Evolutionary conservation across 2,888 invertebrate species (phyloP), one percentile per base, ranked within the genome.

Genomic region (Limenitis camilla): DNA sequence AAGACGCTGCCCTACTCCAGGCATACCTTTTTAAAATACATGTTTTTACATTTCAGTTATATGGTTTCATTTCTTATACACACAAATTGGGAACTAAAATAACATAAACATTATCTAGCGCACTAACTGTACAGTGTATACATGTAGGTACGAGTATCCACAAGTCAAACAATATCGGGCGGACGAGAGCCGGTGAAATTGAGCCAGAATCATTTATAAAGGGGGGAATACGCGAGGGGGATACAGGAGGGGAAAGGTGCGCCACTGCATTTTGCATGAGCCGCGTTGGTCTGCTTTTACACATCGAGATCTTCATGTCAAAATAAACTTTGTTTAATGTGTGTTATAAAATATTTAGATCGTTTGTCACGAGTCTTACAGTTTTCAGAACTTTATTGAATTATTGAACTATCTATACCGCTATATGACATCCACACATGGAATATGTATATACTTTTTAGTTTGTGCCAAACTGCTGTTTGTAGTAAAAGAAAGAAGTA

Each of bases 161-260:
- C 74, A 75, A 81, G 74, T 78, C 78, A 81, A 85, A 82, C 76
- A 81, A 78, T 78, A 76, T 78, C 65, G 68, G 67, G 59, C 53
- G 67, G 68, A 71, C 65, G 71, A 64, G 69, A 65, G 69, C 63
- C 68, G 70, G 70, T 64, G 77, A 80, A 81, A 84, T 84, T 80
- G 81, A 78, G 75, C 72, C 71, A 61, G 82, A 82, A 84, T 84
- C 84, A 84, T 84, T 85, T 84, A 84, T 84, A 81, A 81, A 78
- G 71, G 71, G 75, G 74, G 74, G 69, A 66, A 65, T 57, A 59
- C 61, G 55, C 60, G 63, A 63, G 64, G 72, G 66, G 40, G 69
- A 53, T 51, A 67, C 56, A 61, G 66, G 72, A 72, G 61, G 71
- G 71, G 72, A 72, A 71, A 71, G 74, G 74, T 69, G 69, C 61